Conservation (phyloP, 2,797 vertebrate genomes). For the Anguilla anguilla region DNA sequence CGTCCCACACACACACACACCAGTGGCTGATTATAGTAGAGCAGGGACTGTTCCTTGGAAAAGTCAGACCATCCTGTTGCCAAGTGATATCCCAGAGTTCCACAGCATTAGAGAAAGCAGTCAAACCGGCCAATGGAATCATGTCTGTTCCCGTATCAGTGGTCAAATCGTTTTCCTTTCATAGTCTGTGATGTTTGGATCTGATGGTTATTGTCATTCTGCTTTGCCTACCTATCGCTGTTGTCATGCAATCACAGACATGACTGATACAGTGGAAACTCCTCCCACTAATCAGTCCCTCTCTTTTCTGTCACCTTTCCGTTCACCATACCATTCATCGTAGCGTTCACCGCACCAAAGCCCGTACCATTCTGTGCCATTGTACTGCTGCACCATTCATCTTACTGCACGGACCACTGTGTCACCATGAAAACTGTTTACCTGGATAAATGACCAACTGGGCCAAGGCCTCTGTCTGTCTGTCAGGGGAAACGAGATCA, state of each 20-base stretch:
- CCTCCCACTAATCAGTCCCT: conserved; percentile 64
- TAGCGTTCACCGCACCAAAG: background rate
- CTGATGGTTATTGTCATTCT: conserved; percentile 21
- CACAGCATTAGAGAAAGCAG: conserved; percentile 69
- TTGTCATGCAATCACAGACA: conserved; percentile 72
- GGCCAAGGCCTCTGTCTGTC: background rate
- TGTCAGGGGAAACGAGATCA: background rate
- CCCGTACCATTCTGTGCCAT: too few relatives aligned
- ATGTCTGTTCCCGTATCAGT: conserved; percentile 57
- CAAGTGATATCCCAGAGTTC: conserved; percentile 71
- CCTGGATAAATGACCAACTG: background rate
- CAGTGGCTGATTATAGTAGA: conserved; percentile 6
- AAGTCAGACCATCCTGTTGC: conserved; percentile 70
- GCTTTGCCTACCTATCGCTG: conserved; percentile 70
- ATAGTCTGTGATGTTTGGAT: conserved; percentile 44
- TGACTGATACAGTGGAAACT: conserved; percentile 67
- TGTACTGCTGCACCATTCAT: background rate
- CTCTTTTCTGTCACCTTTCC: conserved; percentile 37
- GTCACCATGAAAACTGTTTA: background rate
- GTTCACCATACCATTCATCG: background rate
- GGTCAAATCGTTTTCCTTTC: conserved; percentile 47
- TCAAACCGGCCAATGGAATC: conserved; percentile 64
- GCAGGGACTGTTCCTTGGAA: conserved; percentile 62
- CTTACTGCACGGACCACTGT: background rate
- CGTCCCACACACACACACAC: background rate